Percentiles rank a stretch among this genome's conserved stretches.
phyloP scores from a whole-genome alignment of 2,113 vertebrate species.

The Antennarius striatus region DNA sequence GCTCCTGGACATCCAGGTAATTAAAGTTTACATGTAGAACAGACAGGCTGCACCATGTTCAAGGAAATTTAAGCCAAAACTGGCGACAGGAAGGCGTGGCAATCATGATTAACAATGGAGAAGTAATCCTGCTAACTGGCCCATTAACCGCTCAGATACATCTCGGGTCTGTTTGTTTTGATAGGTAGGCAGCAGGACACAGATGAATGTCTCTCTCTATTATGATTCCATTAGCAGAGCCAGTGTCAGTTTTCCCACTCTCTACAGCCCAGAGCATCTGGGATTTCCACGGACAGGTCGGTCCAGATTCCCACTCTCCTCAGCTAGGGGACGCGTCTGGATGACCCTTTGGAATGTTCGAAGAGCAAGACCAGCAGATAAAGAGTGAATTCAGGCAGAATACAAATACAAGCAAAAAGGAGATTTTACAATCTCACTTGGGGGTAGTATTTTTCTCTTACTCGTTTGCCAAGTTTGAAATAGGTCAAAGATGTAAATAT shows the following conservation, averaged over 20 bases:
- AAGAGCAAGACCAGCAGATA: conserved; percentile 29
- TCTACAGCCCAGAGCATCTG: conserved; percentile 19
- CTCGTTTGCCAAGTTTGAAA: too few relatives aligned
- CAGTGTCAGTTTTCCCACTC: conserved; percentile 58
- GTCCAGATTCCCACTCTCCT: conserved; percentile 18
- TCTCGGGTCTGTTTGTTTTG: conserved; percentile 60
- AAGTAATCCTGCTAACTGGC: conserved; percentile 38
- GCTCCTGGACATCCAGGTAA: too few relatives aligned
- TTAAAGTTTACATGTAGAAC: too few relatives aligned
- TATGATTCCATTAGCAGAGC: conserved; percentile 61
- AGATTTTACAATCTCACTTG: conserved; percentile 13
- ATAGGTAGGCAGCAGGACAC: conserved; percentile 33
- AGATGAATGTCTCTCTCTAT: conserved; percentile 60
- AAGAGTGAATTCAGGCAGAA: conserved; percentile 29
- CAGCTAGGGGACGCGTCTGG: conserved; percentile 39
- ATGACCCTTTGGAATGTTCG: conserved; percentile 54
- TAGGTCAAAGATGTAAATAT: background rate
- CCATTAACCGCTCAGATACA: conserved; percentile 48
- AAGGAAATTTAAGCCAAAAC: background rate
- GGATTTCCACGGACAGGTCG: conserved; percentile 5
- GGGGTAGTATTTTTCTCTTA: background rate
- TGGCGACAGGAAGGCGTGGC: conserved; percentile 18
- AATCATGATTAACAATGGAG: conserved; percentile 29
- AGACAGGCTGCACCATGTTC: too few relatives aligned
- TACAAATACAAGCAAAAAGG: conserved; percentile 28